A percentile compares a stretch with the other conserved stretches of the same genome.
These are phyloP conservation scores for Aleadryas rufinucha DNA, from an alignment of 2,113 vertebrate species.

Conservation along the genomic window DNA sequence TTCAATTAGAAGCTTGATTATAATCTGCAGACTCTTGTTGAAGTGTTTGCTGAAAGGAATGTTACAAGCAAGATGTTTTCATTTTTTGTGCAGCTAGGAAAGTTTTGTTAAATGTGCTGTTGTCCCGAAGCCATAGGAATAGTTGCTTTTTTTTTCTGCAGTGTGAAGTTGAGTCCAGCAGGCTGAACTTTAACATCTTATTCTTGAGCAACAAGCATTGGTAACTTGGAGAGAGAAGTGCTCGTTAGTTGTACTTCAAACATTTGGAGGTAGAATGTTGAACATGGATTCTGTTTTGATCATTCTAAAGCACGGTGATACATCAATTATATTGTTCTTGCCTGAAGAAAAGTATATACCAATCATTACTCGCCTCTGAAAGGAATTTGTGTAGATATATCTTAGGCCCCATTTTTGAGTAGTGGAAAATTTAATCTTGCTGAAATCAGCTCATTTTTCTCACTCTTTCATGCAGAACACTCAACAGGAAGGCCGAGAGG, in stretches of 20 bases:
- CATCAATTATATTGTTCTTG: neutral
- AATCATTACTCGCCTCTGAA: neutral
- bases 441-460: neutral
- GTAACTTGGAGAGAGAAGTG: neutral
- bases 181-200: neutral
- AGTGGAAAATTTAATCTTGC: conserved; percentile 21
- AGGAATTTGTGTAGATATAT: conserved; percentile 10
- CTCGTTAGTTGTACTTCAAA: neutral
- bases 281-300: neutral
- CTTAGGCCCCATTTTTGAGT: neutral
- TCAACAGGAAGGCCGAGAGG: neutral
- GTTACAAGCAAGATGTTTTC: neutral
- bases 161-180: neutral
- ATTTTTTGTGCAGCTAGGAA: neutral
- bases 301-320: neutral
- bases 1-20: neutral
- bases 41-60: neutral
- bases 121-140: neutral
- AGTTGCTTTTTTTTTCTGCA: neutral
- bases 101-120: neutral
- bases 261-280: neutral
- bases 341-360: neutral
- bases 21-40: neutral
- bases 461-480: neutral
- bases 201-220: neutral